Conservation (phyloP, 2,113 vertebrate genomes). For the Herpailurus yagouaroundi region DNA sequence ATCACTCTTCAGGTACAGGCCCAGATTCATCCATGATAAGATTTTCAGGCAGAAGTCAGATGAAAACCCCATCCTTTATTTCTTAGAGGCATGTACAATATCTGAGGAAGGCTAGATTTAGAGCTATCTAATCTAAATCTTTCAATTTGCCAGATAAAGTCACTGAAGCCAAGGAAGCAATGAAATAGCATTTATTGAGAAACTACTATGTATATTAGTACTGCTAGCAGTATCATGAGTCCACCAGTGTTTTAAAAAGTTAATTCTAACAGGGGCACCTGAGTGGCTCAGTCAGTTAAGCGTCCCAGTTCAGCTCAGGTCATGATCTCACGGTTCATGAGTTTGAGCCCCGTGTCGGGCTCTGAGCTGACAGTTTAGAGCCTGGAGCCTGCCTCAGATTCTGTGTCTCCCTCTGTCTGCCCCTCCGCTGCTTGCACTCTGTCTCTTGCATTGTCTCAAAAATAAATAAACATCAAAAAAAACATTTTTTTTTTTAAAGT, state of each 20-base stretch:
- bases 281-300: too few species aligned
- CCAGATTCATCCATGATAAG: not conserved
- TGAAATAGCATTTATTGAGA: not conserved
- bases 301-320: too few species aligned
- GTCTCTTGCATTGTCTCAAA: too few species aligned
- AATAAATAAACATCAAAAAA: too few species aligned
- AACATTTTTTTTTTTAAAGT: not conserved
- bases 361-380: too few species aligned
- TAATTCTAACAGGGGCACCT: not conserved
- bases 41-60: conserved; percentile 29
- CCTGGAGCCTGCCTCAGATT: too few species aligned
- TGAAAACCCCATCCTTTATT: not conserved
- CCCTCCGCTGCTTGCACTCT: too few species aligned
- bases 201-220: not conserved
- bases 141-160: not conserved
- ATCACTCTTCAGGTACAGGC: not conserved
- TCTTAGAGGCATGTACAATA: not conserved
- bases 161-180: not conserved
- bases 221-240: not conserved
- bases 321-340: too few species aligned
- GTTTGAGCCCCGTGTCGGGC: too few species aligned
- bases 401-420: too few species aligned
- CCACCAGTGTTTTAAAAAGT: not conserved
- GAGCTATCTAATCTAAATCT: not conserved
- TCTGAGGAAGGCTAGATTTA: not conserved